Evolutionary conservation across 2,888 invertebrate species (phyloP), one percentile per base, ranked within the genome.

Genomic region (Arctia plantaginis): DNA sequence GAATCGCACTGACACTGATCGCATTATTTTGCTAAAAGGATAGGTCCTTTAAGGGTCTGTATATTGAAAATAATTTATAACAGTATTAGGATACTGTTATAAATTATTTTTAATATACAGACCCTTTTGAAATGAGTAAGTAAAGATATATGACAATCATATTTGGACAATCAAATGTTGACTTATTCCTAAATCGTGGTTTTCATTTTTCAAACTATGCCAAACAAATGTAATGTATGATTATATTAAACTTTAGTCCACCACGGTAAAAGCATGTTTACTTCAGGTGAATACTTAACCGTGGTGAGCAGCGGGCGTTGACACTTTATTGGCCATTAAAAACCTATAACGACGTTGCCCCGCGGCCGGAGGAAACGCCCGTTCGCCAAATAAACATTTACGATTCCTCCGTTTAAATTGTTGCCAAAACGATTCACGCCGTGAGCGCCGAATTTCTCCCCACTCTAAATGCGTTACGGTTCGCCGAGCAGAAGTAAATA

Each of bases 241-340:
- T 70, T 76, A 70, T 73, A 73, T 71, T 64, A 74, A 73, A 72
- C 68, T 79, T 65, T 65, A 71, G 71, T 77, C 64, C 73, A 75
- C 74, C 80, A 78, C 77, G 66, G 76, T 44, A 30, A 39, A 78
- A 85, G 72, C 80, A 82, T 85, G 85, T 82, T 85, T 86, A 84
- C 85, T 90, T 89, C 93, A 93, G 93, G 93, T 91, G 86, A 89
- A 90, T 90, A 90, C 90, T 90, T 92, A 92, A 91, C 92, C 90
- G 88, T 80, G 86, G 86, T 85, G 81, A 86, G 87, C 88, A 89
- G 87, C 89, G 89, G 88, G 90, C 91, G 94, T 89, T 92, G 94
- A 93, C 93, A 93, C 90, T 94, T 94, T 94, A 94, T 94, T 93
- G 93, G 92, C 92, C 92, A 94, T 94, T 94, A 93, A 93, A 93